Base-by-base conservation (phyloP, 2,888 invertebrate genomes). In the Agonopterix subpropinquella region DNA sequence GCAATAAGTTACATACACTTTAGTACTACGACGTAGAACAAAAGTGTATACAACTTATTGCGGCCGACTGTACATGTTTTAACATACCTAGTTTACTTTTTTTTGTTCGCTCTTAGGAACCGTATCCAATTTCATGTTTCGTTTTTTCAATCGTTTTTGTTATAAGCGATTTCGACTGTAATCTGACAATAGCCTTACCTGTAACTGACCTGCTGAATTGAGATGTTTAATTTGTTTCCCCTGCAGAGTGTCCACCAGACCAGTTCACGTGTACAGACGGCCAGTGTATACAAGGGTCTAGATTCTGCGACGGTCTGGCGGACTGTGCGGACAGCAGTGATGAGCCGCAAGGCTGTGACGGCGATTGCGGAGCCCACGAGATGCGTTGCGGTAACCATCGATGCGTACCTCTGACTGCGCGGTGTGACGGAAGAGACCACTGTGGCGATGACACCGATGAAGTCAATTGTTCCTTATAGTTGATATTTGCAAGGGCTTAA, bases 361-460 rank as follows among this genome's bases (percentile, higher is more conserved):
- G 82, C 68, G 90, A 82, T 15, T 92, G 92, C 65, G 86, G 90
- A 7, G 77, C 80, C 44, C 80, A 89, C 56, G 90, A 89, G 58
- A 54, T 83, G 50, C 74, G 73, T 11, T 89, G 88, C 65, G 60
- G 52, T 39, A 88, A 87, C 59, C 91, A 90, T 36, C 89, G 91
- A n/a, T 94, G 94, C 73, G 90, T 94, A 48, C 77, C 89, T 8
- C 88, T 87, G 53, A 68, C 82, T 13, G 81, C 84, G 9, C 90
- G 91, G 60, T 94, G 94, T 70, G 92, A 94, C 66, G 92, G 93
- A 7, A 77, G 80, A 45, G 87, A 89, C 57, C 91, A 94, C 65
- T 94, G 94, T 64, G 79, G 81, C 0, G 94, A 94, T 61, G 82
- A 81, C 53, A 91, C 92, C 2, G 94, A 94, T 65, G 94, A 94